Percentiles rank a stretch among this genome's conserved stretches.
phyloP scores from a whole-genome alignment of 1,140 invertebrate genomes.

The Pseudachorutes palmiensis region DNA sequence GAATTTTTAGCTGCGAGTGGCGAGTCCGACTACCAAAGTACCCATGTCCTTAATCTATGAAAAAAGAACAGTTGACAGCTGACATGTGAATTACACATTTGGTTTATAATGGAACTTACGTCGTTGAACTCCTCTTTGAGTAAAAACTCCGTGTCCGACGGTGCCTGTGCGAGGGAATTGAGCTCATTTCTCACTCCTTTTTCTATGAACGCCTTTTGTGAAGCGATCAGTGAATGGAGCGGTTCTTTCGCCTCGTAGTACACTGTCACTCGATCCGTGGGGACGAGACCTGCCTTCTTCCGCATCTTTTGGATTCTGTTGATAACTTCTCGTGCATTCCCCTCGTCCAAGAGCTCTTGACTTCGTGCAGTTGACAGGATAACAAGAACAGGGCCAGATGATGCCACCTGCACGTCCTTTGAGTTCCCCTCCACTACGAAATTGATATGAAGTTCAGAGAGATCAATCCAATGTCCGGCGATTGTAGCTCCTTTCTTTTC shows the following conservation, averaged over 20 bases:
- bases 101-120: background rate
- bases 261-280: conserved; percentile 79
- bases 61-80: background rate
- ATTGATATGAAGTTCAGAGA: conserved; percentile 76
- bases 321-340: conserved; percentile 84
- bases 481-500: conserved; percentile 61
- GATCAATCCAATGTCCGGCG: conserved; percentile 63
- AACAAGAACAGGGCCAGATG: conserved; percentile 39
- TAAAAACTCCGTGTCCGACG: conserved; percentile 18
- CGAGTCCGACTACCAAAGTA: background rate
- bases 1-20: background rate
- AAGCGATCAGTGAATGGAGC: conserved; percentile 58
- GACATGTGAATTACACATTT: background rate
- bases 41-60: conserved; percentile 1
- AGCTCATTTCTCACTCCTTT: conserved; percentile 62
- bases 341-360: conserved; percentile 80
- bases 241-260: conserved; percentile 60
- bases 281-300: conserved; percentile 90
- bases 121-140: conserved; percentile 25
- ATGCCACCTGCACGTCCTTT: conserved; percentile 52
- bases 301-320: conserved; percentile 93
- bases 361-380: conserved; percentile 57
- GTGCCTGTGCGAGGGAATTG: conserved; percentile 8
- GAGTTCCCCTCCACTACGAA: conserved; percentile 63
- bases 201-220: conserved; percentile 67